phyloP scores from a whole-genome alignment of 30 jellyfish, hydroid and myxozoan genomes.

The Aurelia aurita region DNA sequence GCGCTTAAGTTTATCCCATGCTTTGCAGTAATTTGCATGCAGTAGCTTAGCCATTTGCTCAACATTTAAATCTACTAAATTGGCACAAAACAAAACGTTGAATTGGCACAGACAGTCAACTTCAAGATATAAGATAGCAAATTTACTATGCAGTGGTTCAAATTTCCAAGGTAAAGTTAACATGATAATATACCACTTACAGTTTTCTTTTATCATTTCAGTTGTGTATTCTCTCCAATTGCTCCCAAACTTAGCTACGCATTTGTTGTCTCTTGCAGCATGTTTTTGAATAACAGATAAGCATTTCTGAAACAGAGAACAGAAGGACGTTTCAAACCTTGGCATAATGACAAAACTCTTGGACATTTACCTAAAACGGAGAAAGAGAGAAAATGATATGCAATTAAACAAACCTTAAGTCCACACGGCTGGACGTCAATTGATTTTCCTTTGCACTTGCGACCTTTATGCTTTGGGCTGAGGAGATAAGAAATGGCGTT shows the following conservation, averaged over 20 bases:
- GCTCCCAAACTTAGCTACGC: constrained; percentile 14
- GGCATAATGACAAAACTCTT: too few relatives aligned
- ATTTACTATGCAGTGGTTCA: too few relatives aligned
- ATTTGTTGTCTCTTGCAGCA: constrained; percentile 4
- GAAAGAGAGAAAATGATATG: background rate
- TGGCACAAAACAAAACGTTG: too few relatives aligned
- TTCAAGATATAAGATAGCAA: too few relatives aligned
- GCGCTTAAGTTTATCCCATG: too few relatives aligned
- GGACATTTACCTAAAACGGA: too few relatives aligned
- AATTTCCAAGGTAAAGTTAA: too few relatives aligned
- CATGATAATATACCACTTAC: constrained; percentile 2
- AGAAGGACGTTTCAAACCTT: too few relatives aligned
- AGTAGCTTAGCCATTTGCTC: too few relatives aligned
- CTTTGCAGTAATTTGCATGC: too few relatives aligned
- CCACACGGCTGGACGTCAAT: constrained; percentile 30
- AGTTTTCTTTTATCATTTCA: constrained; percentile 1
- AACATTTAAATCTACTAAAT: too few relatives aligned
- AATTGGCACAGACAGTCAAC: too few relatives aligned
- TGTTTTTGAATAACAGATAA: constrained; percentile 5
- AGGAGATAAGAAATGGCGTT: background rate
- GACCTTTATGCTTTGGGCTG: constrained; percentile 63
- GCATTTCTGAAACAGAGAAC: constrained; percentile 21
- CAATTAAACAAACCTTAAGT: constrained; percentile 22
- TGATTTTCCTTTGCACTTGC: constrained; percentile 35
- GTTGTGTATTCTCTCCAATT: constrained; percentile 25